phyloP scores from a whole-genome alignment of 2,797 vertebrate genomes.

The Garrulus glandarius region DNA sequence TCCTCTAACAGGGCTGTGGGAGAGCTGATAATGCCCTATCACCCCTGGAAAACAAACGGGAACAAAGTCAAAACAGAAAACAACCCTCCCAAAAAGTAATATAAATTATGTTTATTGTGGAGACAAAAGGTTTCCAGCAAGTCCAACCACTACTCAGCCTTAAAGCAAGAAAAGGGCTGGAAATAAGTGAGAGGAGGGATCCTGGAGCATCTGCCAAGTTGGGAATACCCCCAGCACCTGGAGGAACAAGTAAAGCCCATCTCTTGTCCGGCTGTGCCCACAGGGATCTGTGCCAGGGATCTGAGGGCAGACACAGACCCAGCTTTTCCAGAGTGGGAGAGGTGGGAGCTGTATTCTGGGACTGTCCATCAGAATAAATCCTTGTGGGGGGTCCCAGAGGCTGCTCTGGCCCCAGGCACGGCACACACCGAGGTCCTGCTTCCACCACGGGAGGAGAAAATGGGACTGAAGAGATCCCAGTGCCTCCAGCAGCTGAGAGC shows the following conservation, averaged over 20 bases:
- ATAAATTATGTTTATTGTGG: constrained; percentile 13
- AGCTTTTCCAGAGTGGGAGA: not conserved
- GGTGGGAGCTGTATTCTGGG: not conserved
- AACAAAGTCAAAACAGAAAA: not conserved
- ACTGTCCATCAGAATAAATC: not conserved
- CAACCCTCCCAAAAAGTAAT: not conserved
- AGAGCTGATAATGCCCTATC: not conserved
- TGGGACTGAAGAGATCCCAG: fast-evolving
- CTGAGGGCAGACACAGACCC: not conserved
- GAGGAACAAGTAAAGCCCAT: not conserved
- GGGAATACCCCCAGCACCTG: not conserved
- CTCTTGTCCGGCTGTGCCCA: not conserved
- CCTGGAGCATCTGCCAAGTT: not conserved
- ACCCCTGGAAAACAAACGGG: not conserved
- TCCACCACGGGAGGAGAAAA: not conserved
- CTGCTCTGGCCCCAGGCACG: not conserved
- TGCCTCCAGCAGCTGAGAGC: not conserved
- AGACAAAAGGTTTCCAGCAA: not conserved
- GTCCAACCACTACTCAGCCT: not conserved
- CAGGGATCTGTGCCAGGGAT: not conserved
- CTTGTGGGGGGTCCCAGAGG: not conserved
- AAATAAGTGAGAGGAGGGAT: not conserved
- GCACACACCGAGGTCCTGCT: not conserved
- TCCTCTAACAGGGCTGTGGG: not conserved
- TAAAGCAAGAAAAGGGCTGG: not conserved